Evolutionary conservation across 2,113 vertebrate genomes (phyloP).

Genomic region (Otis tarda): DNA sequence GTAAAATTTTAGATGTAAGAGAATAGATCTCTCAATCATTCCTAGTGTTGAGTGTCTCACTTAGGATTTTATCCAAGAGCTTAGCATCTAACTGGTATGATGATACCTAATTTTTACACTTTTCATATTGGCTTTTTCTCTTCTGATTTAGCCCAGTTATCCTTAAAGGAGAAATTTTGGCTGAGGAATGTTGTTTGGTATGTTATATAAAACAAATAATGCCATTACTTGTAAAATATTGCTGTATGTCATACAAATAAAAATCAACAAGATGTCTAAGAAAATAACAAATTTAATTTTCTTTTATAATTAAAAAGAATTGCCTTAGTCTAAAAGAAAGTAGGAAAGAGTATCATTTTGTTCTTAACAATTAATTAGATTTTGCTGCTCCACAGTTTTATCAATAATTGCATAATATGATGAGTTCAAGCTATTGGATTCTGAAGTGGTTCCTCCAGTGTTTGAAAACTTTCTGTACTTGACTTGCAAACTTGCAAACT

Average conservation of each 20-base stretch:
- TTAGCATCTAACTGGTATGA: neutral
- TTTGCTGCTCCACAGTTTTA: neutral
- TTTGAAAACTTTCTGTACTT: conserved; percentile 21
- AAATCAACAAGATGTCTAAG: neutral
- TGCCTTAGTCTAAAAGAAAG: neutral
- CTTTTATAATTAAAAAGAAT: neutral
- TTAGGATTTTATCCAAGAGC: neutral
- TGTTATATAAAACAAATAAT: neutral
- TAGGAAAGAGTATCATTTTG: neutral
- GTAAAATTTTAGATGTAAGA: neutral
- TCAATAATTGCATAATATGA: neutral
- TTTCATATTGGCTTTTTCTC: neutral
- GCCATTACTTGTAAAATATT: neutral
- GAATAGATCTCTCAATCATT: neutral
- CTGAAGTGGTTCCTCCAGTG: conserved; percentile 32
- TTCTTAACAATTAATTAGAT: neutral
- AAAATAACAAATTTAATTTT: neutral
- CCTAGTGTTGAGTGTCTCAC: neutral
- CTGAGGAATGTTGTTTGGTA: neutral
- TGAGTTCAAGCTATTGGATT: conserved; percentile 4
- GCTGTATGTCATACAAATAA: neutral
- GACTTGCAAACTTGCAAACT: conserved; percentile 53
- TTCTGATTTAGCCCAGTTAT: neutral
- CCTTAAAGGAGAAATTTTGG: neutral
- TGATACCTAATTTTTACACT: neutral